Evolutionary conservation across 2,888 invertebrate genomes (phyloP).

Genomic region (Thecocarcelia acutangulata): DNA sequence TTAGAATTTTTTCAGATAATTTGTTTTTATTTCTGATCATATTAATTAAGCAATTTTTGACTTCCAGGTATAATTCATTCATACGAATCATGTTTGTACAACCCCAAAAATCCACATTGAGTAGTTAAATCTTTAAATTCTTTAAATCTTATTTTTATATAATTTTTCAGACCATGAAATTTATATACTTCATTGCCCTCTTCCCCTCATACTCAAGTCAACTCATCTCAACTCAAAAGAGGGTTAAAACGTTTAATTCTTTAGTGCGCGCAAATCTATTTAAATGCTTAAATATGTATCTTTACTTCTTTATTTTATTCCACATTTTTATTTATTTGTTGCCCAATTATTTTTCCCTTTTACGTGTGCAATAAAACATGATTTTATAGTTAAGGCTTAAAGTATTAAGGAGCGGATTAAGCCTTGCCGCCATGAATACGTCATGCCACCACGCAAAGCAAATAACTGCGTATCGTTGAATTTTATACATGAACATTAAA

Average conservation of each 20-base stretch:
- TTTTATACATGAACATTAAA: constrained; percentile 4
- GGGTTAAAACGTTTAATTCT: constrained; percentile 65
- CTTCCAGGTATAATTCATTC: no score
- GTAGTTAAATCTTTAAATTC: no score
- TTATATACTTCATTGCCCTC: constrained; percentile 10
- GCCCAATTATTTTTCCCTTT: constrained; percentile 58
- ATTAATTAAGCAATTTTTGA: no score
- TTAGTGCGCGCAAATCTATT: constrained; percentile 18
- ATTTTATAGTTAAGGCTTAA: constrained; percentile 67
- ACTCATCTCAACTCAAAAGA: constrained; percentile 36
- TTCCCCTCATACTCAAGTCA: background rate
- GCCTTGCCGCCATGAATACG: constrained; percentile 53
- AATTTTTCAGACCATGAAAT: constrained; percentile 23
- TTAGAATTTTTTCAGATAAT: no score
- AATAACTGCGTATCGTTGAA: background rate
- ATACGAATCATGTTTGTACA: no score
- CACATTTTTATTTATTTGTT: constrained; percentile 33
- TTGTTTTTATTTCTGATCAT: no score
- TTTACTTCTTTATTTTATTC: constrained; percentile 16
- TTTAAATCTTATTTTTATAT: background rate
- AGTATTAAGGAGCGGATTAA: constrained; percentile 66
- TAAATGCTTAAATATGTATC: background rate
- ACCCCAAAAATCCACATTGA: no score
- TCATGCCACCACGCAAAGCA: constrained; percentile 6
- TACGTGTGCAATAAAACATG: constrained; percentile 45